A percentile compares a stretch with the other conserved stretches of the same genome.
Conservation (phyloP, 2,888 invertebrate species). For the Stenurella melanura region DNA sequence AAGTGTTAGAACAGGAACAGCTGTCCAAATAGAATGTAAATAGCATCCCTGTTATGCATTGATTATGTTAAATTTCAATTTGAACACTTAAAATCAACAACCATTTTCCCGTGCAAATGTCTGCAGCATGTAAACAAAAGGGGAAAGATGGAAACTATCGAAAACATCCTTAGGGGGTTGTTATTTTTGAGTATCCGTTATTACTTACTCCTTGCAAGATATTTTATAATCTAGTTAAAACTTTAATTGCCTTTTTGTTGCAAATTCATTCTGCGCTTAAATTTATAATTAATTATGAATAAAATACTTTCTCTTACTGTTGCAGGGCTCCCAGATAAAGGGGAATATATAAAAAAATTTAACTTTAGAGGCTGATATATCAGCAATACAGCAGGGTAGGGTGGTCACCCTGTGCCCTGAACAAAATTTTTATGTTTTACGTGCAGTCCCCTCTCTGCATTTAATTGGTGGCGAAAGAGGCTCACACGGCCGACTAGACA, state of each 20-base stretch:
- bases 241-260: conserved; percentile 18
- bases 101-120: conserved; percentile 46
- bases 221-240: conserved; percentile 26
- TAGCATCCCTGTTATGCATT: conserved; percentile 54
- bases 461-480: no score
- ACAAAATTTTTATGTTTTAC: no score
- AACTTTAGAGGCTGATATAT: no score
- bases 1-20: conserved; percentile 53
- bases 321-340: no score
- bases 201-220: conserved; percentile 4
- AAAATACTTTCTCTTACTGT: background rate
- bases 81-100: conserved; percentile 60
- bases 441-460: no score
- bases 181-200: conserved; percentile 18
- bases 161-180: conserved; percentile 23
- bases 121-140: conserved; percentile 49
- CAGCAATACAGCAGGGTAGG: no score
- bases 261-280: background rate
- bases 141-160: conserved; percentile 28
- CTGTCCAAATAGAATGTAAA: conserved; percentile 61
- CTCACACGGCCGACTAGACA: no score
- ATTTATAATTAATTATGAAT: conserved; percentile 10
- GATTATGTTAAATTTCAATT: conserved; percentile 60
- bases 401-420: no score
- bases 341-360: no score